phyloP scores from a whole-genome alignment of 2,888 invertebrate genomes.

The Diloba caeruleocephala region DNA sequence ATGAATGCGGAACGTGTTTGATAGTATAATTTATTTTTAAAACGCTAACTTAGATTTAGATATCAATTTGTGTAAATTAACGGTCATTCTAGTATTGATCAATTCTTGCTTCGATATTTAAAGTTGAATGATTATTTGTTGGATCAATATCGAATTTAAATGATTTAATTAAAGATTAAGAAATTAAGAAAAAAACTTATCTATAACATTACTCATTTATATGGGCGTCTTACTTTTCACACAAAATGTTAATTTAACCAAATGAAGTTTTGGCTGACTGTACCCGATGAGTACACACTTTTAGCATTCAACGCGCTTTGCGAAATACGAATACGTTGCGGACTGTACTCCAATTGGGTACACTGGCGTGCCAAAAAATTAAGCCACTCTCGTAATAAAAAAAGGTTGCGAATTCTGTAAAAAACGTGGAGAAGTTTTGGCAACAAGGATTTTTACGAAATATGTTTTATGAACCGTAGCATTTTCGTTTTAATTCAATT shows the following conservation, averaged over 20 bases:
- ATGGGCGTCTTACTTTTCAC: neutral
- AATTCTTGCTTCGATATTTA: too few relatives aligned
- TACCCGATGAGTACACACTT: constrained; percentile 20
- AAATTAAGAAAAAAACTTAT: too few relatives aligned
- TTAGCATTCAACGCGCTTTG: constrained; percentile 13
- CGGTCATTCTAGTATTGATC: too few relatives aligned
- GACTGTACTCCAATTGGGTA: constrained; percentile 25
- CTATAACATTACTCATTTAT: too few relatives aligned
- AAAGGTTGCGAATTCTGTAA: constrained; percentile 29
- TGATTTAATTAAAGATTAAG: too few relatives aligned
- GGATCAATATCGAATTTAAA: too few relatives aligned
- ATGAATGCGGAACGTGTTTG: too few relatives aligned
- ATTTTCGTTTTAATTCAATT: constrained; percentile 18
- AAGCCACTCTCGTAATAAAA: constrained; percentile 20
- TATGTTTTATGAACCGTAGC: constrained; percentile 4
- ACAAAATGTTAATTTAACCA: neutral
- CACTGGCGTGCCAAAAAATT: constrained; percentile 45
- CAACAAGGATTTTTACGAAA: constrained; percentile 18
- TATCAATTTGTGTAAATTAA: too few relatives aligned
- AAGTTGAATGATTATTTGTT: too few relatives aligned
- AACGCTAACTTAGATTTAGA: too few relatives aligned
- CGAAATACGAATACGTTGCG: constrained; percentile 18
- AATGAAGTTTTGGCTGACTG: constrained; percentile 1
- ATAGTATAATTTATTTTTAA: too few relatives aligned
- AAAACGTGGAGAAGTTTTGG: constrained; percentile 31